phyloP scores from a whole-genome alignment of 2,113 vertebrate species.

The Dermatemys mawii region DNA sequence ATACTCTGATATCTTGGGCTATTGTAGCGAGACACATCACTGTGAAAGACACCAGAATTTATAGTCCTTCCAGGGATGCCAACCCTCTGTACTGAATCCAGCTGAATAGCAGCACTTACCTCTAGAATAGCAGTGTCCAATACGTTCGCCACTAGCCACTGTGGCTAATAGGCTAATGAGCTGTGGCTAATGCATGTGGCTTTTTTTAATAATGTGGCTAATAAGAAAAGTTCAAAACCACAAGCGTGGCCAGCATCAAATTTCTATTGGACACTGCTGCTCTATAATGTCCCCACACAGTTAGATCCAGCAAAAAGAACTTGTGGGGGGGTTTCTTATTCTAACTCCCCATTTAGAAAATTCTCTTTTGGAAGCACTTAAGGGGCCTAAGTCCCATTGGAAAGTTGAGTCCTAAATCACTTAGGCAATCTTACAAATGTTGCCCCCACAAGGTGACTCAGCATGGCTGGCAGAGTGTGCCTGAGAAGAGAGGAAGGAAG shows the following conservation, averaged over 20 bases:
- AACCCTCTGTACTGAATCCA: background rate
- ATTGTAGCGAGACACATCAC: background rate
- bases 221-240: too few species aligned
- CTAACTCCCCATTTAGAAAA: background rate
- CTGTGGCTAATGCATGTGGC: too few species aligned
- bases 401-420: accelerated
- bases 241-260: too few species aligned
- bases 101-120: background rate
- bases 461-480: background rate
- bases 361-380: accelerated
- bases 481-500: background rate
- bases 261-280: too few species aligned
- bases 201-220: too few species aligned
- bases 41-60: background rate
- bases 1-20: background rate
- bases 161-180: too few species aligned
- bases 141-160: too few species aligned
- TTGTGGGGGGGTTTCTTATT: background rate
- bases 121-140: too few species aligned
- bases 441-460: accelerated
- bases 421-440: background rate
- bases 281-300: background rate
- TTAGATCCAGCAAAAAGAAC: background rate
- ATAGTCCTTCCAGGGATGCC: background rate
- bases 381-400: accelerated